Conservation (phyloP, 2,888 invertebrate genomes). For the Geotrupes spiniger region DNA sequence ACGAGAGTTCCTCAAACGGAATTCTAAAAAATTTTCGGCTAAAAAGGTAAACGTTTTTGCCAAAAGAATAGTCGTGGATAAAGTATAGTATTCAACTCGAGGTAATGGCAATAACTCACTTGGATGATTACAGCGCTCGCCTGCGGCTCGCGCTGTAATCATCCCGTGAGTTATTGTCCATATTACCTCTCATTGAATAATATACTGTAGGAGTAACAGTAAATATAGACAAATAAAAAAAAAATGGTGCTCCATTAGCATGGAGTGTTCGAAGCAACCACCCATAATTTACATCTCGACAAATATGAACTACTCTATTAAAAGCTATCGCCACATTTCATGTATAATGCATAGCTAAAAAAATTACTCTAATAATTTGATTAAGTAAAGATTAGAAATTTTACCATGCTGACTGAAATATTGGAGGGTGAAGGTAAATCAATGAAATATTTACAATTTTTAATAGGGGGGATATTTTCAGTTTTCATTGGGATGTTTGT, state of each 20-base stretch:
- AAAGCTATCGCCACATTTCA: conserved; percentile 64
- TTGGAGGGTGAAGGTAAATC: conserved; percentile 61
- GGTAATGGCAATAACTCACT: too few species aligned
- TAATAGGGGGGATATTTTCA: conserved; percentile 51
- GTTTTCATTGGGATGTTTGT: conserved; percentile 52
- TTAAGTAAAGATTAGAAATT: conserved; percentile 67
- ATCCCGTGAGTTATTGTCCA: too few species aligned
- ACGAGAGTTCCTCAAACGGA: too few species aligned
- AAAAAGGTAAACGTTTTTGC: too few species aligned
- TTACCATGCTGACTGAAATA: conserved; percentile 64
- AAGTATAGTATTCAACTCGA: too few species aligned
- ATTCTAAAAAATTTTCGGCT: too few species aligned
- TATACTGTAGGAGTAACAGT: conserved; percentile 65
- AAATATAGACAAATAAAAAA: conserved; percentile 70
- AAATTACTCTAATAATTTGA: conserved; percentile 67
- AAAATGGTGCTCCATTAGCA: conserved; percentile 69
- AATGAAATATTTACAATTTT: conserved; percentile 59
- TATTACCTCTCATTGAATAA: conserved; percentile 54
- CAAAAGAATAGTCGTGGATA: too few species aligned
- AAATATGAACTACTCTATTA: conserved; percentile 65
- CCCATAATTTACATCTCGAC: conserved; percentile 67
- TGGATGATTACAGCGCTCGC: too few species aligned
- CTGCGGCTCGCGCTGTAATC: too few species aligned
- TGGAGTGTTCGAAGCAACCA: conserved; percentile 66
- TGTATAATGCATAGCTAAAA: conserved; percentile 68